Conservation (phyloP, 2,888 invertebrate genomes). For the Neoascia interrupta region DNA sequence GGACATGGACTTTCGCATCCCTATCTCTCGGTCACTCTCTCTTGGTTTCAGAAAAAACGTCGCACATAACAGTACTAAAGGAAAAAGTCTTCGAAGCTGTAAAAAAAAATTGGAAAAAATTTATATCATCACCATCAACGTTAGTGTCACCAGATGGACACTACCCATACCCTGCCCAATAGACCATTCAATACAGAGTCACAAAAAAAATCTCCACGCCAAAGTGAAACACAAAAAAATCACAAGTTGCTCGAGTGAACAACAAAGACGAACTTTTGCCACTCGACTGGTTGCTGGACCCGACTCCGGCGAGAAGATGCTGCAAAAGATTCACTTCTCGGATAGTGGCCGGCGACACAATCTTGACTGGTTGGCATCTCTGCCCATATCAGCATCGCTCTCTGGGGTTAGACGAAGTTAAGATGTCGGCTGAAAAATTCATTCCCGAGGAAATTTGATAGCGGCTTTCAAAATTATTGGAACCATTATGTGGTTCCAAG, state of each 20-base stretch:
- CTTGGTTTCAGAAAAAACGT: neutral
- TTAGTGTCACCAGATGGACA: slow-evolving; percentile 54
- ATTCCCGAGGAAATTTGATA: slow-evolving; percentile 52
- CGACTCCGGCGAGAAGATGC: neutral
- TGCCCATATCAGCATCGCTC: neutral
- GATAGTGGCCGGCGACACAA: slow-evolving; percentile 34
- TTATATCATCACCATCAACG: slow-evolving; percentile 32
- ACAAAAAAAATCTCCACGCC: neutral
- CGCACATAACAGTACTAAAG: slow-evolving; percentile 3
- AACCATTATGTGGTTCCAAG: slow-evolving; percentile 52
- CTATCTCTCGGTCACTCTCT: neutral
- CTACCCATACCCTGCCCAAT: slow-evolving; percentile 31
- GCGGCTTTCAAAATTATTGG: slow-evolving; percentile 48
- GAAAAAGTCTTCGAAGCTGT: neutral
- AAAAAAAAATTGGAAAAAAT: slow-evolving; percentile 13
- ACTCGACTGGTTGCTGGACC: slow-evolving; percentile 31
- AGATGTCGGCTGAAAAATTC: slow-evolving; percentile 2
- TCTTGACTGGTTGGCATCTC: slow-evolving; percentile 11
- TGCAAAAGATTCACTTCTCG: slow-evolving; percentile 22
- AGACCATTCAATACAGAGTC: slow-evolving; percentile 5
- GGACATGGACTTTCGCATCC: slow-evolving; percentile 43
- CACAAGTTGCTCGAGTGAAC: slow-evolving; percentile 10
- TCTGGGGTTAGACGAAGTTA: slow-evolving; percentile 1
- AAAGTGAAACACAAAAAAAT: slow-evolving; percentile 13
- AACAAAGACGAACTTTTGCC: slow-evolving; percentile 14